Evolutionary conservation across 1,140 invertebrate genomes (phyloP), one percentile per base, ranked within the genome.

Genomic region (Drosophila ogumai): DNA sequence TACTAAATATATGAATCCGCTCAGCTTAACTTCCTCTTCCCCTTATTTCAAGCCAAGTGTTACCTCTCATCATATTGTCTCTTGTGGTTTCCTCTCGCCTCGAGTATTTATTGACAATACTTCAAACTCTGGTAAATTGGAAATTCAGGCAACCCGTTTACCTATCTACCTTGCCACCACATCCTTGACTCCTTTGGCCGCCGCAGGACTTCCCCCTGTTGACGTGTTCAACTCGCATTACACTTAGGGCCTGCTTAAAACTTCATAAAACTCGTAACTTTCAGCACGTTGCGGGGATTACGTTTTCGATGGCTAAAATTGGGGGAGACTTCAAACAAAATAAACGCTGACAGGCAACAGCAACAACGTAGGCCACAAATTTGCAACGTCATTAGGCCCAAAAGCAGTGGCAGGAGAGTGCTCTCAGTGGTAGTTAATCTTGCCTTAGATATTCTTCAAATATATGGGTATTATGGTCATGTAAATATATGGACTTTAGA

Each of bases 161-260:
- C 32, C 50, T 19, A 36, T 19, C 32, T 3, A 32, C 47, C n/a
- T 32, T 54, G 12, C 44, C 12, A 10, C 61, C 60, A 47, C 57
- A 68, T 71, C 49, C 49, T 46, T 46, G 49, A 40, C 40, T 46
- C 32, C 65, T 66, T 68, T 2, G 10, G 12, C 46, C 7, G 13
- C 50, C 50, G 32, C 52, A 55, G 52, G 52, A 55, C 52, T 55
- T 38, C n/a, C 52, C 32, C 34, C 49, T 71, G 50, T 44, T 75
- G 73, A 76, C 64, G 65, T 69, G 79, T 50, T 74, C 59, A 65
- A 50, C 50, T 56, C 61, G 57, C 56, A 66, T 74, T 85, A 67
- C 74, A 81, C 68, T 86, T 69, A 66, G 63, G 65, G 47, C 56
- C 73, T 85, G 78, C 78, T 86, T 86, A 86, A 85, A 85, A 85